Evolutionary conservation across 2,888 invertebrate genomes (phyloP), one percentile per base, ranked within the genome.

Genomic region (Apomyelois bistriatella): DNA sequence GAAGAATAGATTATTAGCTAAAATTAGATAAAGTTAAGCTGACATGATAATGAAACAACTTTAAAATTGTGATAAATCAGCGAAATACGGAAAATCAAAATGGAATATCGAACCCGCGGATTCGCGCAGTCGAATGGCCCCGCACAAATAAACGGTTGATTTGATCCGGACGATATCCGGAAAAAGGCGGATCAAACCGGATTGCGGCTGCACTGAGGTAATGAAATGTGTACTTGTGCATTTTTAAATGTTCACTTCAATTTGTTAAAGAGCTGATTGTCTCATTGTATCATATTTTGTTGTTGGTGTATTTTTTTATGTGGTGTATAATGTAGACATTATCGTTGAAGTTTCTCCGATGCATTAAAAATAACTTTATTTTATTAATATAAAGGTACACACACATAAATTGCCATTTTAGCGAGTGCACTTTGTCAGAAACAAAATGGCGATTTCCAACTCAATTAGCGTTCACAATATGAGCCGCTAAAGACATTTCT

Each of bases 91-190:
- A 32, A 46, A 32, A 6, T 16, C 4, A 15, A 15, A 32, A 32
- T 6, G 28, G 12, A 15, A 12, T 15, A 46, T 46, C 3, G 46
- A 38, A 72, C 67, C 65, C 68, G 68, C 59, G 56, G 56, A 55
- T 58, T 56, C 56, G 53, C 42, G 72, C 77, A 72, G 76, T 56
- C 72, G 69, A 71, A 53, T 74, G 74, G 69, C 52, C 61, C 64
- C 70, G 72, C 65, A 78, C 83, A 83, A 85, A 84, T 80, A 80
- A 75, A 73, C 76, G 81, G 72, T 68, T 76, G 82, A 82, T 82
- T 83, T 79, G 77, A 80, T 78, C 79, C 66, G 62, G 22, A 68
- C 42, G 53, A 38, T 38, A 15, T 28, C 28, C 28, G 48, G 48
- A 48, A 48, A 48, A 37, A 48, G 37, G 13, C 38, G 48, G 38